These are phyloP conservation scores for Polypedilum vanderplanki DNA, from an alignment of 1,140 invertebrate species.

Conservation along the genomic window DNA sequence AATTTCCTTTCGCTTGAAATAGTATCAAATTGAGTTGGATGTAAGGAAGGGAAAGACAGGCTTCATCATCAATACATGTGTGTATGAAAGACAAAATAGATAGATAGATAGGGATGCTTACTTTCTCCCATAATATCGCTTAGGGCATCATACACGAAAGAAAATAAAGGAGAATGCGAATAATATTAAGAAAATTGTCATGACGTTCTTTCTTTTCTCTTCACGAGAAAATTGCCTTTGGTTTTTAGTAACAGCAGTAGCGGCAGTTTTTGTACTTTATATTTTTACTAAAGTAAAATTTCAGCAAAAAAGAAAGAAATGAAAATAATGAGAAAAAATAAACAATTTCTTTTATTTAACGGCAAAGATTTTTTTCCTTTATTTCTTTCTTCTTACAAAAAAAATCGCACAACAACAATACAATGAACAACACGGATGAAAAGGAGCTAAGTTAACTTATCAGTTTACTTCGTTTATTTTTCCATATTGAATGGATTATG, in stretches of 20 bases:
- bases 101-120: neutral
- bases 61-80: conserved; percentile 10
- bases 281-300: neutral
- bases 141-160: neutral
- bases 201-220: no score
- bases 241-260: no score
- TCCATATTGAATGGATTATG: no score
- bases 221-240: no score
- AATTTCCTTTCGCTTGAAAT: conserved; percentile 13
- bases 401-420: neutral
- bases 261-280: no score
- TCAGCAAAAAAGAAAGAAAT: neutral
- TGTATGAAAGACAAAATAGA: conserved; percentile 3
- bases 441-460: no score
- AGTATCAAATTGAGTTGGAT: conserved; percentile 12
- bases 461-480: no score
- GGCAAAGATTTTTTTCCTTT: neutral
- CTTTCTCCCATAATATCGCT: neutral
- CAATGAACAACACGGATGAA: neutral
- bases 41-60: neutral
- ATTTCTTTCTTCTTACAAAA: neutral
- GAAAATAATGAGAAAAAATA: neutral
- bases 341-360: conserved; percentile 1
- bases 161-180: neutral
- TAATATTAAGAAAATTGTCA: no score